Percentiles rank a stretch among this genome's conserved stretches.
Conservation (phyloP, 2,888 invertebrate genomes). For the Sinohyriopsis cumingii region DNA sequence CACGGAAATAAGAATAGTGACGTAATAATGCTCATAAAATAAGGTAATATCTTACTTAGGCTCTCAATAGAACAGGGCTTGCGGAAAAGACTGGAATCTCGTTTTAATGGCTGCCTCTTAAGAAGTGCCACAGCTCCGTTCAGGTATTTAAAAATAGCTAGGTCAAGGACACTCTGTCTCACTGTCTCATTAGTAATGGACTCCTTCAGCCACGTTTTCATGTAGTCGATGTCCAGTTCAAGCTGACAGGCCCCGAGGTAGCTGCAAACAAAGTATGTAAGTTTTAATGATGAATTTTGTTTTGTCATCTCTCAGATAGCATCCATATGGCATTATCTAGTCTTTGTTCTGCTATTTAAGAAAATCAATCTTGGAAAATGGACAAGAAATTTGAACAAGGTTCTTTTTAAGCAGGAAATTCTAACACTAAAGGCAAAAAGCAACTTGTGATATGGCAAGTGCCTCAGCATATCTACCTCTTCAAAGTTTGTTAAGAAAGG, state of each 20-base stretch:
- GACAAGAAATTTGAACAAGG: not conserved
- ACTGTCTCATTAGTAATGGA: slow-evolving; percentile 54
- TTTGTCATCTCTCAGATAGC: not conserved
- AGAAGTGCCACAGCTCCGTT: slow-evolving; percentile 61
- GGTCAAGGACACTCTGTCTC: slow-evolving; percentile 59
- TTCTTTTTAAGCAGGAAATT: not conserved
- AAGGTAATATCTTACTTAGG: slow-evolving; percentile 31
- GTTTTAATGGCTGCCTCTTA: slow-evolving; percentile 61
- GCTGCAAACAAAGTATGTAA: slow-evolving; percentile 43
- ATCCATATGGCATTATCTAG: not conserved
- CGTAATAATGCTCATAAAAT: no score
- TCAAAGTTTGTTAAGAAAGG: no score
- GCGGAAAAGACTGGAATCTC: slow-evolving; percentile 35
- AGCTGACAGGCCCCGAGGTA: slow-evolving; percentile 68
- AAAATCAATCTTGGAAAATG: no score
- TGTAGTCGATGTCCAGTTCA: slow-evolving; percentile 59
- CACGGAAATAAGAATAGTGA: no score
- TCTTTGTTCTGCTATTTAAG: no score
- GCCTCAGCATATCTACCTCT: no score
- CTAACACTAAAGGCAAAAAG: no score
- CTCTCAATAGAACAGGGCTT: slow-evolving; percentile 47
- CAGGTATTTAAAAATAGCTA: slow-evolving; percentile 63
- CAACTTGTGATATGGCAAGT: no score
- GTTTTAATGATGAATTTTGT: not conserved
- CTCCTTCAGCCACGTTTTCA: slow-evolving; percentile 57